These are phyloP conservation scores for Amblyopsis rosae DNA, from an alignment of 2,113 vertebrate genomes.

Conservation along the genomic window DNA sequence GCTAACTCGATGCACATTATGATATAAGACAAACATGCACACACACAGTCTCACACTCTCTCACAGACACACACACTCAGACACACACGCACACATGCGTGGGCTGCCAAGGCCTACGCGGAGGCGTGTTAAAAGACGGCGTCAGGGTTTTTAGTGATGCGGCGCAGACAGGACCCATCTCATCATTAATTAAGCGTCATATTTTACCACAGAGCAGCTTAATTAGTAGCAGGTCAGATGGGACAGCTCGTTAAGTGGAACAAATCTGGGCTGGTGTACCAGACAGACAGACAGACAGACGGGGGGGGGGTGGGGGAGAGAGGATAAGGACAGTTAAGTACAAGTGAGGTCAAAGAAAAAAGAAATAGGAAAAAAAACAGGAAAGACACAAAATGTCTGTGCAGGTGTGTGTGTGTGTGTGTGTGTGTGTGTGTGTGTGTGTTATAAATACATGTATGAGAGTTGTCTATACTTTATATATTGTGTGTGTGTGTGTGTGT, in stretches of 20 bases:
- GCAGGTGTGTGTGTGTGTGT: background rate
- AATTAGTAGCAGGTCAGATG: constrained; percentile 99
- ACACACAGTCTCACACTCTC: background rate
- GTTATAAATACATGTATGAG: background rate
- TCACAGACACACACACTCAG: constrained; percentile 6
- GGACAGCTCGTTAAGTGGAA: constrained; percentile 99
- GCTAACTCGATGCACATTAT: constrained; percentile 23
- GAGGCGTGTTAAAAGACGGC: constrained; percentile 87
- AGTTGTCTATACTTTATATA: constrained; percentile 67
- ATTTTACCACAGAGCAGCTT: constrained; percentile 98
- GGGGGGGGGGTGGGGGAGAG: background rate
- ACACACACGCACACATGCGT: constrained; percentile 16
- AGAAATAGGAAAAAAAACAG: constrained; percentile 16
- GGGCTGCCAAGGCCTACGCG: constrained; percentile 27
- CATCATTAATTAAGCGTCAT: constrained; percentile 99
- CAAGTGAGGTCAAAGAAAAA: background rate
- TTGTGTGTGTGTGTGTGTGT: constrained; percentile 86
- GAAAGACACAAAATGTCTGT: background rate
- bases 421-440: constrained; percentile 2
- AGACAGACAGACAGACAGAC: constrained; percentile 53
- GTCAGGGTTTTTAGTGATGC: constrained; percentile 99
- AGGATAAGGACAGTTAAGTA: background rate
- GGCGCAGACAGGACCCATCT: constrained; percentile 98
- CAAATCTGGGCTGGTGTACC: constrained; percentile 97
- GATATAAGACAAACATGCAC: constrained; percentile 28